These are phyloP conservation scores for Anthopleura sola DNA, from an alignment of 64 coral and sea anemone genomes.

Conservation along the genomic window DNA sequence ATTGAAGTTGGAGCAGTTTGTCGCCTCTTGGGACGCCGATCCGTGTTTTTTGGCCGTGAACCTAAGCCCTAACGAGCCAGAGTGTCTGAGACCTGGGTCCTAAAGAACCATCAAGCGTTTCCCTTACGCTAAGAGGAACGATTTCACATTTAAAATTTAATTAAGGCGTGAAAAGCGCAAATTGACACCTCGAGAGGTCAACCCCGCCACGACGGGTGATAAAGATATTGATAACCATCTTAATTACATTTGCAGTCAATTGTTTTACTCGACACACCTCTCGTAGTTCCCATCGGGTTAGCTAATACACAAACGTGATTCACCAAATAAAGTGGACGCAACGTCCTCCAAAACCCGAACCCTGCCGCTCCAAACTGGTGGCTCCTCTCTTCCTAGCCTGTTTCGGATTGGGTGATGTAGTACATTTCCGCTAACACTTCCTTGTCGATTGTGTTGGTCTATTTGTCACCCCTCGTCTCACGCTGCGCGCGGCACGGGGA, in stretches of 20 bases:
- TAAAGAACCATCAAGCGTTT: conserved; percentile 13
- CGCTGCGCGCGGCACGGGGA: conserved; percentile 37
- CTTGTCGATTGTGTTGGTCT: conserved; percentile 63
- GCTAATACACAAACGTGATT: conserved; percentile 8
- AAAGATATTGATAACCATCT: conserved; percentile 92
- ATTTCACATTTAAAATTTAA: conserved; percentile 76
- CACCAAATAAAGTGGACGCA: conserved; percentile 5
- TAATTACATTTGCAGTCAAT: conserved; percentile 99
- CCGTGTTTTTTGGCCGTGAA: neutral
- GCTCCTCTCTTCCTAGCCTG: conserved; percentile 59
- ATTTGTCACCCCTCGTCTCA: conserved; percentile 71
- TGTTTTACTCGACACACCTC: conserved; percentile 74
- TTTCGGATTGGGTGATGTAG: conserved; percentile 83
- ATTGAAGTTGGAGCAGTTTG: neutral
- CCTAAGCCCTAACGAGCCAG: conserved; percentile 10
- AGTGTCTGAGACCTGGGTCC: conserved; percentile 21
- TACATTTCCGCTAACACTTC: conserved; percentile 98
- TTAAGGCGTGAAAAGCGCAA: conserved; percentile 82
- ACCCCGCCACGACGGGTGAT: conserved; percentile 75
- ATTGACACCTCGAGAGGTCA: conserved; percentile 96
- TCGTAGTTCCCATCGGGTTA: conserved; percentile 22
- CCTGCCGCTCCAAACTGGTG: conserved; percentile 9
- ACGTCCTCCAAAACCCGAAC: neutral
- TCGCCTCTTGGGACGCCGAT: neutral
- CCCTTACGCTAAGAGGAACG: conserved; percentile 36